Conservation (phyloP, 2,113 vertebrate genomes). For the Scortum barcoo region DNA sequence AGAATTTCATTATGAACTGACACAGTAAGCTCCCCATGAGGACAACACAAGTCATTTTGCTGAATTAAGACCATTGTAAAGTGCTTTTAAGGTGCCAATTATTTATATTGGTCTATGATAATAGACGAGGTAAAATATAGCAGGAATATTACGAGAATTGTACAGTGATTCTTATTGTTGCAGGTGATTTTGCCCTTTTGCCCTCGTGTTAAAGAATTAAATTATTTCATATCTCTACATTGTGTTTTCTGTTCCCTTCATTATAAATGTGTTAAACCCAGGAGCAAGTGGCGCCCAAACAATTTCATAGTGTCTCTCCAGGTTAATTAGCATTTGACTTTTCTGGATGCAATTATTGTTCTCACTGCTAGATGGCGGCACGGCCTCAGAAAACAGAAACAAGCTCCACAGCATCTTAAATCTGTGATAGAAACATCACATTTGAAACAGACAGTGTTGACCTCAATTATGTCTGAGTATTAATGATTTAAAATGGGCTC, state of each 20-base stretch:
- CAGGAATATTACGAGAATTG: slow-evolving; percentile 56
- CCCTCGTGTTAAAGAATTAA: slow-evolving; percentile 63
- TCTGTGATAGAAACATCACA: not conserved
- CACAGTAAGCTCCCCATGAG: not conserved
- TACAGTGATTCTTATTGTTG: slow-evolving; percentile 43
- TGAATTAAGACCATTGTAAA: not conserved
- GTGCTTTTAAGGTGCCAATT: not conserved
- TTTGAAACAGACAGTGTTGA: not conserved
- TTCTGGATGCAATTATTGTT: slow-evolving; percentile 13
- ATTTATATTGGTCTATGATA: slow-evolving; percentile 52
- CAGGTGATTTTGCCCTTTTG: slow-evolving; percentile 46
- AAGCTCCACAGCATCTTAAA: not conserved
- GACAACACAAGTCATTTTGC: not conserved
- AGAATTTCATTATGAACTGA: not conserved
- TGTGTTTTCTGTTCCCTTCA: not conserved
- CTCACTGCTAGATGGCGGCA: slow-evolving; percentile 36
- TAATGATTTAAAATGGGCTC: not conserved
- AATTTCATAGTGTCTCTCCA: not conserved
- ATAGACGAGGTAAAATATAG: slow-evolving; percentile 66
- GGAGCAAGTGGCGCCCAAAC: not conserved
- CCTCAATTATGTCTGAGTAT: not conserved
- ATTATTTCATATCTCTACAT: slow-evolving; percentile 48
- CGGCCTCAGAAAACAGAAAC: not conserved
- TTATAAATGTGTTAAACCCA: not conserved
- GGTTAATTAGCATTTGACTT: not conserved